Evolutionary conservation across 2,113 vertebrate species (phyloP).

Genomic region (Bolborhynchus lineola): DNA sequence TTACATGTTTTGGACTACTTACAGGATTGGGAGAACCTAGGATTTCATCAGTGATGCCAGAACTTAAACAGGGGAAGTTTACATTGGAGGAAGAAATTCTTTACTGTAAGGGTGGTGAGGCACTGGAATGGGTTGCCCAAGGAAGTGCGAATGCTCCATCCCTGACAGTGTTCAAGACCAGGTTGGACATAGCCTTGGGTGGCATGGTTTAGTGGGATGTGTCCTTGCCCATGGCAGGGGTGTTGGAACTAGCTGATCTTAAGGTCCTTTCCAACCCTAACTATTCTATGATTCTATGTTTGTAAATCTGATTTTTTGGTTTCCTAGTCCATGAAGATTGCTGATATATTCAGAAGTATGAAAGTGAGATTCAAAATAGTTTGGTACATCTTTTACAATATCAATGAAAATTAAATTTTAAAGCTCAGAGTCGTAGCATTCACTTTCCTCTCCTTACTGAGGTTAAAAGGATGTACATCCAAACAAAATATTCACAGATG

Average conservation of each 20-base stretch:
- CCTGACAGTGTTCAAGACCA: no score
- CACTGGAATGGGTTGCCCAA: no score
- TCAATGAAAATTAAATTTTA: not conserved
- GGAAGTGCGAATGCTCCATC: no score
- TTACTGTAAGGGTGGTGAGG: no score
- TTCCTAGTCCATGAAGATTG: not conserved
- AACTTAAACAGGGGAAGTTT: no score
- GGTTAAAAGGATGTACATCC: not conserved
- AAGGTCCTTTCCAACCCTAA: no score
- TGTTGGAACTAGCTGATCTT: no score
- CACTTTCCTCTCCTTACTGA: not conserved
- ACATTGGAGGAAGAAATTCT: no score
- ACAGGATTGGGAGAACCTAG: not conserved
- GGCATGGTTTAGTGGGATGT: no score
- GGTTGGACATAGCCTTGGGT: no score
- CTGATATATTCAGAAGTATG: rapidly evolving
- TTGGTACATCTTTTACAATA: not conserved
- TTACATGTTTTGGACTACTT: not conserved
- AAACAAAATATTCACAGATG: not conserved
- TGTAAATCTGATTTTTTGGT: not conserved
- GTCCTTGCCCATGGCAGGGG: no score
- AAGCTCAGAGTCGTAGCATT: not conserved
- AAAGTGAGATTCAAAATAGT: not conserved
- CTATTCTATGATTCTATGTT: not conserved
- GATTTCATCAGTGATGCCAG: not conserved